Evolutionary conservation across 2,888 invertebrate species (phyloP), one percentile per base, ranked within the genome.

Genomic region (Scaptodrosophila latifasciaeformis): DNA sequence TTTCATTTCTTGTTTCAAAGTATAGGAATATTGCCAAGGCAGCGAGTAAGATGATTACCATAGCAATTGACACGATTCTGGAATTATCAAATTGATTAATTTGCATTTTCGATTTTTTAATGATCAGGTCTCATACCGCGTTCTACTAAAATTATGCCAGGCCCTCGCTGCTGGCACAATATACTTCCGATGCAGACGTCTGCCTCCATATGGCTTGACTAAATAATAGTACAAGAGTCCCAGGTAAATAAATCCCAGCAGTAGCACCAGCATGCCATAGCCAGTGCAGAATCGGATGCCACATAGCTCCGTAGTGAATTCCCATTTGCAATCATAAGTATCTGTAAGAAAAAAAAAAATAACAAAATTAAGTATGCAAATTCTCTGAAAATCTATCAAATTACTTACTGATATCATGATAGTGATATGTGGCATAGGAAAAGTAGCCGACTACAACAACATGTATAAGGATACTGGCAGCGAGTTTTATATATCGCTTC

Each of bases 231-330:
- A 93, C 19, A 91, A 79, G 0, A 93, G 49, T 46, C 89, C 89
- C 65, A 89, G 87, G 64, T 92, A 92, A 2, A 89, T 82, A 19
- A 92, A 87, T 12, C 86, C 83, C 1, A 91, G 84, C 0, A 94
- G 75, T 0, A 94, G 87, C 21, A 92, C 85, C 0, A 94, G 86
- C 82, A 94, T 90, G 34, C 94, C 94, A 65, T 92, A 91, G 0
- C 94, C 94, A 46, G 89, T 82, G 77, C 94, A 94, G 50, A 84
- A 86, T 10, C 79, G 78, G 21, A 85, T 82, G 13, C 76, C 72
- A 40, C 86, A 86, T 6, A 68, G 13, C 1, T 29, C n/a, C 10
- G 4, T 4, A 24, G 49, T 43, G 6, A 5, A 12, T 2, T 51
- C 17, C 42, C 65, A 82, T 0, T 12, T 2, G 13, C 71, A 74